Conservation (phyloP, 1,140 invertebrate species). For the Centruroides sculpturatus region DNA sequence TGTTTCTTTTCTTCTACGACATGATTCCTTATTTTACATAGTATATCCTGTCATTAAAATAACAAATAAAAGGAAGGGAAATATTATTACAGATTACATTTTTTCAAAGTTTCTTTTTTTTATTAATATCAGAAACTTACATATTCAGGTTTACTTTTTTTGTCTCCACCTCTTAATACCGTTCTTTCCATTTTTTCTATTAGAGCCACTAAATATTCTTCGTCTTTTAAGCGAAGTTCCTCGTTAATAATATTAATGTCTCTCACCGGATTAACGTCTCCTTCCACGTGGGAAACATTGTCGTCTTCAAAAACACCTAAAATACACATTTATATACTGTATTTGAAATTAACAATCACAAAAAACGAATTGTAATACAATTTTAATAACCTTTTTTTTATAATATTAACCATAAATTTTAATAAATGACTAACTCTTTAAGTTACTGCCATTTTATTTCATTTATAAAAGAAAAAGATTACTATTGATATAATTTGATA, state of each 20-base stretch:
- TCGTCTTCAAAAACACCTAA: conserved; percentile 94
- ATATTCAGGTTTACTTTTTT: conserved; percentile 90
- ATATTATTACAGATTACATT: not conserved
- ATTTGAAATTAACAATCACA: too few relatives aligned
- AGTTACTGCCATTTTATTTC: too few relatives aligned
- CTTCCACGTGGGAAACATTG: conserved; percentile 95
- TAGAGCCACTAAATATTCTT: conserved; percentile 60
- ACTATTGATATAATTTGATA: too few relatives aligned
- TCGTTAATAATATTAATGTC: conserved; percentile 95
- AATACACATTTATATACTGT: not conserved
- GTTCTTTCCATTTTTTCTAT: conserved; percentile 78
- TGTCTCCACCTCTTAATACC: conserved; percentile 80
- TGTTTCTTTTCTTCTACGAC: conserved; percentile 83
- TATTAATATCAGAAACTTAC: conserved; percentile 39
- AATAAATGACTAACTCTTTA: too few relatives aligned
- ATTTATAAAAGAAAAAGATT: too few relatives aligned
- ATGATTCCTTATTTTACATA: conserved; percentile 71
- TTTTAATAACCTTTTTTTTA: too few relatives aligned
- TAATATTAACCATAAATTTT: too few relatives aligned
- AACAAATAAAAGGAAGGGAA: not conserved
- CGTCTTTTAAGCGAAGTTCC: conserved; percentile 87
- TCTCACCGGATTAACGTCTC: conserved; percentile 90
- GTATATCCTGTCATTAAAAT: conserved; percentile 51
- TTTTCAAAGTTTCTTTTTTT: not conserved
- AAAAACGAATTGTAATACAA: too few relatives aligned